Base-by-base conservation (phyloP, 2,888 invertebrate species). In the Nomada ruficornis region DNA sequence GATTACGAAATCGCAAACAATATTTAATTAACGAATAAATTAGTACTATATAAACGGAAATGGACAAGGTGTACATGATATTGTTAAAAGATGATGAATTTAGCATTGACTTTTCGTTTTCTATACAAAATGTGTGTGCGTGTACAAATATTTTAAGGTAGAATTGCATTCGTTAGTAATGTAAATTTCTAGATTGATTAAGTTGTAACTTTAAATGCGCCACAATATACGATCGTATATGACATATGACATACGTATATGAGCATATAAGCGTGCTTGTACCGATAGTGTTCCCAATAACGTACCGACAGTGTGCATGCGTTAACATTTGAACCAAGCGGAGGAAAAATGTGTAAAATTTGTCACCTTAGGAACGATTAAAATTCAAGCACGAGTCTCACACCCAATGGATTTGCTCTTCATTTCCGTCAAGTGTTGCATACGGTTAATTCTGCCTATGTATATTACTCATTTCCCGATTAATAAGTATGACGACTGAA, bases 121-220 rank as follows among this genome's bases (percentile, higher is more conserved):
- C 67, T 64, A 55, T 64, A 11, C 4, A 42, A 70, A 57, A 52
- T 69, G 50, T 60, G 36, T 26, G 36, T 26, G 42, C 23, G 23
- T 69, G 80, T 80, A 81, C 68, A 81, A 80, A 81, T 79, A 68
- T 69, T 81, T 59, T 81, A 73, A 64, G 80, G 47, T 57, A 80
- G 64, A 68, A 44, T 20, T 69, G 63, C 68, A 73, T 80, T 69
- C 64, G 50, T 73, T 73, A 78, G 75, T 63, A 78, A 62, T 74
- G 63, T 68, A 55, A 73, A 79, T 73, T 64, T 20, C 52, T 72
- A 79, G 36, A 23, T 52, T 23, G 26, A 69, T 63, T 57, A 26
- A 72, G 72, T 18, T 57, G 26, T 47, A 60, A n/a, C 26, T 60
- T n/a, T 47, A 42, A 47, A 36, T 15, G 15, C 47, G 47, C 4